These are phyloP conservation scores for Atlantisia rogersi DNA, from an alignment of 2,113 vertebrate genomes.

Conservation along the genomic window DNA sequence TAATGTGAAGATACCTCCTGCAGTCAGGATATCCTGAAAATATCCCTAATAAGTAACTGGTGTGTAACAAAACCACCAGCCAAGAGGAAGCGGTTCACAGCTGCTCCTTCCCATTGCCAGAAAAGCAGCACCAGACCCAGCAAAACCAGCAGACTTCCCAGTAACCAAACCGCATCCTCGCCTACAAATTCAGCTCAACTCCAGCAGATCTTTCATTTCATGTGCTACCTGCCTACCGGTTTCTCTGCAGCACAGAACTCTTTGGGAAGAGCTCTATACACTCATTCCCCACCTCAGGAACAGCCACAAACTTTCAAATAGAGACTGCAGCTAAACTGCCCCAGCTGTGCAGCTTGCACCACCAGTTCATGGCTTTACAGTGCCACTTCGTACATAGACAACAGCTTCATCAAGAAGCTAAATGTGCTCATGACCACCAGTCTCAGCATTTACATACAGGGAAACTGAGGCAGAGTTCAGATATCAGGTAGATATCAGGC, in stretches of 20 bases:
- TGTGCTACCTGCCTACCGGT: background rate
- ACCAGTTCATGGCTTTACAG: background rate
- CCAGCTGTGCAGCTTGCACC: background rate
- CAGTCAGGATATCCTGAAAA: background rate
- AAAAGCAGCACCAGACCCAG: background rate
- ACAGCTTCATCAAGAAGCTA: background rate
- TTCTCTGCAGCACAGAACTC: background rate
- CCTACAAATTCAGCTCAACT: background rate
- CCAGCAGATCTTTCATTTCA: background rate
- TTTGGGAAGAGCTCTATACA: rapidly evolving
- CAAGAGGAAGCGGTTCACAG: background rate
- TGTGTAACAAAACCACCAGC: background rate
- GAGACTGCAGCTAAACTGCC: background rate
- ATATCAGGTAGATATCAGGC: rapidly evolving
- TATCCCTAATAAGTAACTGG: background rate
- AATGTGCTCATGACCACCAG: rapidly evolving
- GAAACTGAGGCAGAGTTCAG: background rate
- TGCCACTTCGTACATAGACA: rapidly evolving
- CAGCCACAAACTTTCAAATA: background rate
- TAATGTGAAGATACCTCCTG: background rate
- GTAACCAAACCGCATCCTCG: background rate
- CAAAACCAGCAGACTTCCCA: background rate
- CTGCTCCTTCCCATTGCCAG: background rate
- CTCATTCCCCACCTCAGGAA: background rate
- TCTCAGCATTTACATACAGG: background rate